A percentile compares a stretch with the other conserved stretches of the same genome.
These are phyloP conservation scores for Cryptotermes secundus DNA, from an alignment of 1,140 invertebrate genomes.

Conservation along the genomic window DNA sequence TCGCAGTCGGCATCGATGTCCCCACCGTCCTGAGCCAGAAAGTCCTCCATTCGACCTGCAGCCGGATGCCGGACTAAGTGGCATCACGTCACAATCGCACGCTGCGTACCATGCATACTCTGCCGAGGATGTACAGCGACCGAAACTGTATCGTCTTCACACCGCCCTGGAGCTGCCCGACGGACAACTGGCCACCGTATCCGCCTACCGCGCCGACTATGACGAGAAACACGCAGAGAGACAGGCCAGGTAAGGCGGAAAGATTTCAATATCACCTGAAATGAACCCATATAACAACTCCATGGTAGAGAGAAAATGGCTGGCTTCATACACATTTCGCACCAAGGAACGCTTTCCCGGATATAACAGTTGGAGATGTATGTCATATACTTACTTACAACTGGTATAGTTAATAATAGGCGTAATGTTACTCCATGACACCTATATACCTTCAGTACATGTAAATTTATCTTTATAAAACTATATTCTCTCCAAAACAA, in stretches of 20 bases:
- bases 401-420: too few relatives aligned
- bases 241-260: conserved; percentile 39
- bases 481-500: too few relatives aligned
- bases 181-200: conserved; percentile 54
- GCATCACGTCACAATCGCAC: conserved; percentile 38
- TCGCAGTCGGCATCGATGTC: conserved; percentile 55
- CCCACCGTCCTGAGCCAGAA: conserved; percentile 48
- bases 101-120: conserved; percentile 41
- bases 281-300: too few relatives aligned
- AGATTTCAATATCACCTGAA: too few relatives aligned
- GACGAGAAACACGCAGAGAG: conserved; percentile 62
- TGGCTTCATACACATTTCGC: too few relatives aligned
- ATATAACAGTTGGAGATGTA: too few relatives aligned
- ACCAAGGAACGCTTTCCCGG: too few relatives aligned
- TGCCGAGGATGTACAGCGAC: conserved; percentile 41
- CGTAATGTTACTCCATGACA: too few relatives aligned
- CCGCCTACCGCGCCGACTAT: conserved; percentile 65
- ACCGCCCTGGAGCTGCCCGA: conserved; percentile 44
- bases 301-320: too few relatives aligned
- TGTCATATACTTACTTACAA: too few relatives aligned
- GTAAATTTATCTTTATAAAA: too few relatives aligned
- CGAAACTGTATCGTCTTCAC: conserved; percentile 41
- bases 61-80: conserved; percentile 31
- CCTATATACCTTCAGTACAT: too few relatives aligned
- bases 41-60: conserved; percentile 46